Evolutionary conservation across 2,113 vertebrate species (phyloP).

Genomic region (Urocynchramus pylzowi): DNA sequence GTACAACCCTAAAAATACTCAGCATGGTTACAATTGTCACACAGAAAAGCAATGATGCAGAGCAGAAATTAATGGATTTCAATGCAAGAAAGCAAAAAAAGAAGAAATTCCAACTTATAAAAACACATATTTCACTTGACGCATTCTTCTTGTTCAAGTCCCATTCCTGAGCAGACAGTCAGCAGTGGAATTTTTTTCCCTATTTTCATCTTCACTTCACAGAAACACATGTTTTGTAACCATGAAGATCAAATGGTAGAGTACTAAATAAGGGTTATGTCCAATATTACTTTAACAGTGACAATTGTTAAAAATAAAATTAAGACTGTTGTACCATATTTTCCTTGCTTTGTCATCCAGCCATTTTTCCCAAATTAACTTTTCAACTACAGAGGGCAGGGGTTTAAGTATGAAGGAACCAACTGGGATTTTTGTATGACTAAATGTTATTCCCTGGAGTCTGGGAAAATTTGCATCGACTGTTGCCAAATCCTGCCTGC

Average conservation of each 20-base stretch:
- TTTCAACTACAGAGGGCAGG: not conserved
- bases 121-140: not conserved
- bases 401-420: slow-evolving; percentile 14
- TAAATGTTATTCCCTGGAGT: not conserved
- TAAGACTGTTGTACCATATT: not conserved
- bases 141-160: not conserved
- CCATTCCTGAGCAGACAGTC: not conserved
- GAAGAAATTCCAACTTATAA: not conserved
- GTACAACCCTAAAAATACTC: not conserved
- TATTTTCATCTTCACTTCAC: not conserved
- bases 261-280: not conserved
- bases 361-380: not conserved
- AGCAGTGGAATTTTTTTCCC: not conserved
- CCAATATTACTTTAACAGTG: not conserved
- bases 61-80: not conserved
- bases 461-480: not conserved
- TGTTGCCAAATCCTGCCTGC: not conserved
- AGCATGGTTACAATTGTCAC: not conserved
- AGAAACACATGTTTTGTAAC: not conserved
- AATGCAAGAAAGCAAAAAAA: not conserved
- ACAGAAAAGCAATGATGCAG: not conserved
- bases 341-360: slow-evolving; percentile 1
- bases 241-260: not conserved
- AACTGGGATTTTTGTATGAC: slow-evolving; percentile 14
- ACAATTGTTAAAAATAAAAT: slow-evolving; percentile 24